phyloP scores from a whole-genome alignment of 2,113 vertebrate genomes.

The Labeo catla region DNA sequence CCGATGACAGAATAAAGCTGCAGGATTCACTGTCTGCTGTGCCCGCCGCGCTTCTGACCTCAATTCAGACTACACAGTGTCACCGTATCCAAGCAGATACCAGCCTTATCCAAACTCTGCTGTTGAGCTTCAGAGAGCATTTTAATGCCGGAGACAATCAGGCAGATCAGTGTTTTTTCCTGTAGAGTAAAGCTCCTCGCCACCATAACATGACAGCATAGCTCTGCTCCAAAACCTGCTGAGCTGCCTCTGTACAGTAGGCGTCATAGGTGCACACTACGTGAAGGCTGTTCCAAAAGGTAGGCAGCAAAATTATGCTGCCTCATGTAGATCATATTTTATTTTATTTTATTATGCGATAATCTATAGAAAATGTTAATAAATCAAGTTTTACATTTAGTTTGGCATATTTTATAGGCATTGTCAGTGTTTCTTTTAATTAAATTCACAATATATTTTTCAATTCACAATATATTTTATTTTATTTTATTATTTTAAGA shows the following conservation, averaged over 20 bases:
- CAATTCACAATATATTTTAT: neutral
- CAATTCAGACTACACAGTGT: constrained; percentile 3
- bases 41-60: neutral
- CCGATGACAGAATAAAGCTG: constrained; percentile 22
- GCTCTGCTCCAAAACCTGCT: neutral
- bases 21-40: constrained; percentile 1
- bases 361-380: neutral
- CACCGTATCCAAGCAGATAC: neutral
- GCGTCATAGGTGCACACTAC: neutral
- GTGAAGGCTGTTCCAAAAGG: neutral
- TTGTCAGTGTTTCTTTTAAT: neutral
- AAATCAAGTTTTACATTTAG: neutral
- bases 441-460: neutral
- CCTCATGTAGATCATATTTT: neutral
- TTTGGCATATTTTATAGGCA: neutral
- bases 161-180: neutral
- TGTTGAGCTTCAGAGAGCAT: neutral
- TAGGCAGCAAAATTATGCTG: neutral
- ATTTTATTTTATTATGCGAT: neutral
- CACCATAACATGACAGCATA: neutral
- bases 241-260: neutral
- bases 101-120: constrained; percentile 8
- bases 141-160: neutral
- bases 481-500: neutral
- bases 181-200: constrained; percentile 12